Evolutionary conservation across 1,140 invertebrate species (phyloP).

Genomic region (Dinothrombium tinctorium): DNA sequence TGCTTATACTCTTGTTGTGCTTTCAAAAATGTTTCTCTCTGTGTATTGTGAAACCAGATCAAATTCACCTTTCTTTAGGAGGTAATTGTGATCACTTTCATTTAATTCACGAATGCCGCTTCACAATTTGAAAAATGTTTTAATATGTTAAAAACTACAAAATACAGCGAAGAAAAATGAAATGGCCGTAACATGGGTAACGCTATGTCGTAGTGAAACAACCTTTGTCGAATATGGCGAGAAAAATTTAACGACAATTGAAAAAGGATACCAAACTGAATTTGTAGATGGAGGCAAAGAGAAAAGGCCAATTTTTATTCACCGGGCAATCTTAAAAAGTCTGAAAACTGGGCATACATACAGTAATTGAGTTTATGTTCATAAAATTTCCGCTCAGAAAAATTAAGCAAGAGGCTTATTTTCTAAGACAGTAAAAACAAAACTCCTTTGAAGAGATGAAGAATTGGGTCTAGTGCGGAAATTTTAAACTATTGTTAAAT

Average conservation of each 20-base stretch:
- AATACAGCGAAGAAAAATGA: constrained; percentile 25
- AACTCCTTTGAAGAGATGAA: background rate
- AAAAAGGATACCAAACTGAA: constrained; percentile 31
- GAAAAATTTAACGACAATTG: constrained; percentile 22
- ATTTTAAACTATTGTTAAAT: background rate
- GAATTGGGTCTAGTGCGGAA: background rate
- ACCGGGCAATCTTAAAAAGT: constrained; percentile 35
- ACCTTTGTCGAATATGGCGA: constrained; percentile 43
- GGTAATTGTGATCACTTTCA: constrained; percentile 1
- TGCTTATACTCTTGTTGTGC: too few species aligned
- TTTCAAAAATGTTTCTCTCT: too few species aligned
- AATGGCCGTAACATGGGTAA: constrained; percentile 73
- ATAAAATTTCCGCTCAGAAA: too few species aligned
- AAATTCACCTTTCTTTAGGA: constrained; percentile 11
- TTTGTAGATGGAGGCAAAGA: constrained; percentile 43
- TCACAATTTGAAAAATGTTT: background rate
- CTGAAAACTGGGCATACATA: constrained; percentile 27
- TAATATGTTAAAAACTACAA: background rate
- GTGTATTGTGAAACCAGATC: too few species aligned
- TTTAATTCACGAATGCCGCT: background rate
- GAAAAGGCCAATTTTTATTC: constrained; percentile 49
- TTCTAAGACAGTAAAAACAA: background rate
- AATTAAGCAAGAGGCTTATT: background rate
- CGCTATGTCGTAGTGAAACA: constrained; percentile 26
- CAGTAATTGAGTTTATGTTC: background rate